Base-by-base conservation (phyloP, 1,140 invertebrate species). In the Drosophila murphyi region DNA sequence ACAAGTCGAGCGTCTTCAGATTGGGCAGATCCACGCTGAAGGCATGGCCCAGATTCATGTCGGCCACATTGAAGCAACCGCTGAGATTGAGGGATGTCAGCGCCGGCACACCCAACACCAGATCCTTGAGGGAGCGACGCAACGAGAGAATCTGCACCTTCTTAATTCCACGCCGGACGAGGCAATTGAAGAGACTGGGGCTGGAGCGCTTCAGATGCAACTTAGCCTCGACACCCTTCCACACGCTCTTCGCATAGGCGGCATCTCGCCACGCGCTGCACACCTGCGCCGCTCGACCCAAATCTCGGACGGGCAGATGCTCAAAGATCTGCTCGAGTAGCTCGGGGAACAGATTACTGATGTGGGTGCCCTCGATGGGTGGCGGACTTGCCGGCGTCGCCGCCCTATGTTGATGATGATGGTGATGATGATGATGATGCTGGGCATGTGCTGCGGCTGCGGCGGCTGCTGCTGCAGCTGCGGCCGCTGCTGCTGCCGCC, bases 11-110 rank as follows among this genome's bases (percentile, higher is more conserved):
- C 63, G 96, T 94, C 51, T 95, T 96, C 2, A 99, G 93, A 10
- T 95, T 94, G 32, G 95, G 95, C 60, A 96, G 93, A 65, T 97
- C 96, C 7, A 95, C 93, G 37, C 94, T 94, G 81, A 98, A 96
- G 0, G 97, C 97, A 77, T 96, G 96, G 5, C 95, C 95, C 41
- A 99, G 93, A n/a, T 96, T 96, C 5, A 94, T 92, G 88, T 96
- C 95, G 29, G 97, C 97, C 29, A 99, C 95, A 92, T 97, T 98
- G 93, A 97, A 99, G 92, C 98, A 99, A 7, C 98, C 98, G 82
- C 96, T 97, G 4, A 99, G 93, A 86, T 97, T 98, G 51, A 99
- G 94, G 29, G 97, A 96, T 78, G 97, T 96, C 34, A 99, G 93
- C 78, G 97, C 96, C 4, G 97, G 97, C 31, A 99, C 95, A 5